These are phyloP conservation scores for Agrilus planipennis DNA, from an alignment of 1,140 invertebrate genomes.

Conservation along the genomic window DNA sequence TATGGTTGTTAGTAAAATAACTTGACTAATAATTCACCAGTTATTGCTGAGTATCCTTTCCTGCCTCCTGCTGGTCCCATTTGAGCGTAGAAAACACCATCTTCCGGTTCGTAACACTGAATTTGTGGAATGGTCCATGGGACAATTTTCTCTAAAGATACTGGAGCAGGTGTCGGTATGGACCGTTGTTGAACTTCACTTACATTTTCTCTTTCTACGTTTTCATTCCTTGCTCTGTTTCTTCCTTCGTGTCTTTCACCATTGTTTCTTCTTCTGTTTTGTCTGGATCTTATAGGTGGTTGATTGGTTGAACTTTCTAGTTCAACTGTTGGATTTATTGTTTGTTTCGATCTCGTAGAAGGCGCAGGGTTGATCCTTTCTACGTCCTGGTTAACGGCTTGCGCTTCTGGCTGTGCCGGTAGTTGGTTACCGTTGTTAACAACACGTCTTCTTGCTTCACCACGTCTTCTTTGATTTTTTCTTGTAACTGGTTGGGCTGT, in stretches of 20 bases:
- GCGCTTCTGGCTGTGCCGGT: too few relatives aligned
- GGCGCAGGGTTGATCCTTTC: conserved; percentile 2
- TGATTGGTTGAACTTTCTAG: conserved; percentile 3
- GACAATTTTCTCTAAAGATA: conserved; percentile 41
- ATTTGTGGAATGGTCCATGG: conserved; percentile 81
- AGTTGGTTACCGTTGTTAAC: too few relatives aligned
- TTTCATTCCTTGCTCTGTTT: not conserved
- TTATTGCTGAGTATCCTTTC: conserved; percentile 75
- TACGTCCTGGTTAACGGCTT: too few relatives aligned
- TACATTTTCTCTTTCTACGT: not conserved
- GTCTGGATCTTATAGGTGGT: not conserved
- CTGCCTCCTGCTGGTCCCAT: conserved; percentile 84
- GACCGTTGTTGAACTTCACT: not conserved
- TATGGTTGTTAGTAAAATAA: not conserved
- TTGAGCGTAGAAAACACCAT: conserved; percentile 82
- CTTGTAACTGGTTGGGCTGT: not conserved
- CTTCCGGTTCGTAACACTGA: conserved; percentile 76
- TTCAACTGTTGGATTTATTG: not conserved
- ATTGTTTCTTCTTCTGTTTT: conserved; percentile 4
- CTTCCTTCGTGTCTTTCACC: not conserved
- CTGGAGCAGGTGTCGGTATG: conserved; percentile 45
- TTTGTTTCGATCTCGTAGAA: not conserved
- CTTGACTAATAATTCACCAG: conserved; percentile 41
- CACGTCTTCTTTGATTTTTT: conserved; percentile 1
- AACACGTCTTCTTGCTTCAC: not conserved